Evolutionary conservation across 2,888 invertebrate species (phyloP).

Genomic region (Parnassius smintheus): DNA sequence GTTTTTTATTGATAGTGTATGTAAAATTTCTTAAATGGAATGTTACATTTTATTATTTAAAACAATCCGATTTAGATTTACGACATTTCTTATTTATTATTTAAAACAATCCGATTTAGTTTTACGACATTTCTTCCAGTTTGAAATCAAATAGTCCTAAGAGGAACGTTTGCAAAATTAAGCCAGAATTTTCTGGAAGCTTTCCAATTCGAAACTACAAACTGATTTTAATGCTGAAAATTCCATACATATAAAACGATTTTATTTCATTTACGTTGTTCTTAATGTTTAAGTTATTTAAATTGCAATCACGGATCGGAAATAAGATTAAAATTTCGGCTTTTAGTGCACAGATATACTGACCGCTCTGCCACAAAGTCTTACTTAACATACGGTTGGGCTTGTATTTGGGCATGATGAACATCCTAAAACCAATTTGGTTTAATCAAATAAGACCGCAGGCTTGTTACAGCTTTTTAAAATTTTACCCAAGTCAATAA

Average conservation of each 20-base stretch:
- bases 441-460: too few species aligned
- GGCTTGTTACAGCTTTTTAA: too few species aligned
- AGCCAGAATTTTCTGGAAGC: constrained; percentile 18
- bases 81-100: constrained; percentile 8
- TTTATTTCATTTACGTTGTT: neutral
- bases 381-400: too few species aligned
- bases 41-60: neutral
- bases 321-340: too few species aligned
- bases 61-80: neutral
- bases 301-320: neutral
- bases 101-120: neutral
- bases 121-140: constrained; percentile 8
- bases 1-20: too few species aligned
- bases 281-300: neutral
- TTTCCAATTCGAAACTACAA: constrained; percentile 18
- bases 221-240: constrained; percentile 21
- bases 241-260: constrained; percentile 2
- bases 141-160: constrained; percentile 20
- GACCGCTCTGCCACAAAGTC: too few species aligned
- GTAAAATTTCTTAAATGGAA: too few species aligned
- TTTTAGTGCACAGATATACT: too few species aligned
- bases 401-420: too few species aligned
- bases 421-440: too few species aligned
- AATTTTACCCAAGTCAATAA: too few species aligned
- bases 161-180: constrained; percentile 23